Evolutionary conservation across 2,797 vertebrate genomes (phyloP), one percentile per base, ranked within the genome.

Genomic region (Channallabes apus): DNA sequence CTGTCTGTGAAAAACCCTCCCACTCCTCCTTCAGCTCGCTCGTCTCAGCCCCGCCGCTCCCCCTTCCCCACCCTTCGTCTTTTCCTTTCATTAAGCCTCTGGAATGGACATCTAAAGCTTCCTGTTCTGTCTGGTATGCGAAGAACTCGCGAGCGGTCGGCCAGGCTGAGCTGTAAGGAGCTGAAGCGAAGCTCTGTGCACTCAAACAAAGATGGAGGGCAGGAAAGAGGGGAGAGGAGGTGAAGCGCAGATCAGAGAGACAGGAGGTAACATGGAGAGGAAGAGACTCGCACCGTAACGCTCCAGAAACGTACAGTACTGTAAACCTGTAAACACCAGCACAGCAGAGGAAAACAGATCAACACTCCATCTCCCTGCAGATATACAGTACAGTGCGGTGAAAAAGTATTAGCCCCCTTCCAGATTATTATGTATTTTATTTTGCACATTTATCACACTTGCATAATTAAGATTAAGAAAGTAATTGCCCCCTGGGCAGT

Each of bases 91-190:
- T 86, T 90, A 90, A 92, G 89, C 75, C 88, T 72, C 80, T 91
- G 92, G 87, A 93, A 94, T 89, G 91, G 83, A 89, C 88, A 90
- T 93, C 87, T 90, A 88, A 92, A 91, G 88, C 88, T 91, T 92
- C 92, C 92, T 94, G 93, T 92, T 92, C 92, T 89, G 91, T 93
- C 92, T 93, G 89, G 91, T 94, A 95, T 94, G 92, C 92, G 88
- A 92, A 89, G 93, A 95, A 94, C 91, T 93, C 89, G 61, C 78
- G 88, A 86, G 89, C 84, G 80, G 89, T 86, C 89, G 86, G 86
- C 87, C 87, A 86, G 76, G 75, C 79, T 85, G 83, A 92, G 89
- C 61, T 75, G 85, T 75, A 80, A 85, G 77, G 72, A 89, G 82
- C 82, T 22, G 56, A 83, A 79, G 56, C 46, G 51, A 81, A 62